Evolutionary conservation across 2,797 vertebrate genomes (phyloP).

Genomic region (Bucorvus abyssinicus): DNA sequence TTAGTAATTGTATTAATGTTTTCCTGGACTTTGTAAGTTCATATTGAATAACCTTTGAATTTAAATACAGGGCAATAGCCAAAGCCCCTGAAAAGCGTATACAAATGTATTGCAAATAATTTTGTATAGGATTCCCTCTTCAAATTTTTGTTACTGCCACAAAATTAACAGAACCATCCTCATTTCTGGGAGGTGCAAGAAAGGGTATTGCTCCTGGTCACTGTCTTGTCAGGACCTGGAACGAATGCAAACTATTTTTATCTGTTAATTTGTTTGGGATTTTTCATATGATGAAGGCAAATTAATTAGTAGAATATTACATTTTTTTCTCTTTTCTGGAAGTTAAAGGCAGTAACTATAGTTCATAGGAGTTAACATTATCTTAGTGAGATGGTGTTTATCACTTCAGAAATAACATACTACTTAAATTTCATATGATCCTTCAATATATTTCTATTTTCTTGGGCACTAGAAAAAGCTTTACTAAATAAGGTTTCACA

Average conservation of each 20-base stretch:
- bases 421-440: neutral
- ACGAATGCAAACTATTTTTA: neutral
- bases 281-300: neutral
- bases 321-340: neutral
- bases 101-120: neutral
- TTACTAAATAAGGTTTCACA: neutral
- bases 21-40: neutral
- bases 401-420: neutral
- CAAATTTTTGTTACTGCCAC: neutral
- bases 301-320: neutral
- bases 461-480: neutral
- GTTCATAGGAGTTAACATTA: neutral
- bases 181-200: neutral
- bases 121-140: neutral
- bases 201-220: neutral
- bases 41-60: neutral
- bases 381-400: neutral
- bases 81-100: neutral
- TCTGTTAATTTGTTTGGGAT: neutral
- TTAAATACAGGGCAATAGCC: neutral
- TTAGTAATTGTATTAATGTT: neutral
- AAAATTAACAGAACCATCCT: neutral
- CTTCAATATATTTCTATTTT: neutral
- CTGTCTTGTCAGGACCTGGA: neutral
- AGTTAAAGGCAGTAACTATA: neutral